Evolutionary conservation across 2,113 vertebrate genomes (phyloP).

Genomic region (Chaetodon auriga): DNA sequence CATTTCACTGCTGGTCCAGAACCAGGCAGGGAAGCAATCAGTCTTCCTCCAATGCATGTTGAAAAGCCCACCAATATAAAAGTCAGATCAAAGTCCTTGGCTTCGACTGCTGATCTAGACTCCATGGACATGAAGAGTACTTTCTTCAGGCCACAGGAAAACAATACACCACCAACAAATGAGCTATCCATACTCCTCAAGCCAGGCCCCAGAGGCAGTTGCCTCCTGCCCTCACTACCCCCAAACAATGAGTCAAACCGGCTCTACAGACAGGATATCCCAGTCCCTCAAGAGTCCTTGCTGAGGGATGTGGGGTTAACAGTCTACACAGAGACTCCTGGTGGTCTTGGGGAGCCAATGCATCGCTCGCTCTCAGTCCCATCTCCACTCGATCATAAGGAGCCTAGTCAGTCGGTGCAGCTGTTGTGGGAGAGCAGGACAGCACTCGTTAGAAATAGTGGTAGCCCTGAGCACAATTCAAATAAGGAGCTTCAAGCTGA

Average conservation of each 20-base stretch:
- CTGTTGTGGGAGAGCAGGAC: constrained; percentile 49
- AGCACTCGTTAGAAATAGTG: constrained; percentile 38
- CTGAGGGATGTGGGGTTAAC: constrained; percentile 83
- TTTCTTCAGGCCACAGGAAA: constrained; percentile 59
- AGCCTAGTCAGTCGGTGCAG: constrained; percentile 64
- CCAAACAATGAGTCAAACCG: constrained; percentile 48
- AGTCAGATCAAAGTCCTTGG: constrained; percentile 84
- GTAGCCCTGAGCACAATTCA: constrained; percentile 67
- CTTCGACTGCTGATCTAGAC: constrained; percentile 70
- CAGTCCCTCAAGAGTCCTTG: constrained; percentile 84
- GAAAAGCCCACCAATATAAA: constrained; percentile 75
- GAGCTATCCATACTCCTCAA: constrained; percentile 34
- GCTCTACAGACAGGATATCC: constrained; percentile 80
- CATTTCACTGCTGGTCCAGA: constrained; percentile 58
- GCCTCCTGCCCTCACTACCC: constrained; percentile 32
- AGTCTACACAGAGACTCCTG: constrained; percentile 82
- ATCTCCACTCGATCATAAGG: constrained; percentile 71
- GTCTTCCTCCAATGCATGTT: constrained; percentile 72
- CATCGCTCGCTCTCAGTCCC: constrained; percentile 76
- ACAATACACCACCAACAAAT: constrained; percentile 55
- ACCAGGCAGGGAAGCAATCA: constrained; percentile 67
- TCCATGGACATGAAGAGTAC: neutral
- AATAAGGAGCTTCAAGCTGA: constrained; percentile 49
- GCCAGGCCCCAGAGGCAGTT: constrained; percentile 41
- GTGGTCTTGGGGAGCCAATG: constrained; percentile 68